Conservation (phyloP, 2,888 invertebrate species). For the Pachliopta kotzebuea region DNA sequence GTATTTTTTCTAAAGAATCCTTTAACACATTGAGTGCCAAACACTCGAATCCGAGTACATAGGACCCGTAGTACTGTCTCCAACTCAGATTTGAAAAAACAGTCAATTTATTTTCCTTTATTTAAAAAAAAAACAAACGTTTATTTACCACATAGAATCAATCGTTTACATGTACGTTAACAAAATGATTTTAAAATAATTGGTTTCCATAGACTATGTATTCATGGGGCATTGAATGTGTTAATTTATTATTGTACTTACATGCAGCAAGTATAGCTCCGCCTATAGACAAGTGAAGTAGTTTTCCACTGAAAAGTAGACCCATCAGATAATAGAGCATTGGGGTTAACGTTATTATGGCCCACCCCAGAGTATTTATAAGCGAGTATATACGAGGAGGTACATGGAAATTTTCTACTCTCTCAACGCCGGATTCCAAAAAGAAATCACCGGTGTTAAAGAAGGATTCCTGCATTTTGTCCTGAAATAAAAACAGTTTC, state of each 20-base stretch:
- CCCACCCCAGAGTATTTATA: constrained; percentile 87
- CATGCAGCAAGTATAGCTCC: constrained; percentile 86
- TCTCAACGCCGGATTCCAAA: constrained; percentile 85
- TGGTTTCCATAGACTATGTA: too few relatives aligned
- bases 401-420: constrained; percentile 80
- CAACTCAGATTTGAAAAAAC: too few relatives aligned
- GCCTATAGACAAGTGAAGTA: constrained; percentile 85
- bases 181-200: too few relatives aligned
- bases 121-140: too few relatives aligned
- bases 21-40: too few relatives aligned
- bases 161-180: too few relatives aligned
- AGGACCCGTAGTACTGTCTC: too few relatives aligned
- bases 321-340: constrained; percentile 85
- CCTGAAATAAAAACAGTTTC: constrained; percentile 69
- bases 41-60: too few relatives aligned
- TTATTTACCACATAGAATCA: too few relatives aligned
- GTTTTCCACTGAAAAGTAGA: constrained; percentile 86
- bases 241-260: constrained; percentile 76
- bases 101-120: too few relatives aligned
- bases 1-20: background rate
- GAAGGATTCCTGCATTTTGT: constrained; percentile 87
- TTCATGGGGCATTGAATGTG: too few relatives aligned
- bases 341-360: constrained; percentile 83
- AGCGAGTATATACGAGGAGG: constrained; percentile 84
- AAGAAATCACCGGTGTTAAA: constrained; percentile 89